phyloP scores from a whole-genome alignment of 64 coral and sea anemone species.

The Stylophora pistillata region DNA sequence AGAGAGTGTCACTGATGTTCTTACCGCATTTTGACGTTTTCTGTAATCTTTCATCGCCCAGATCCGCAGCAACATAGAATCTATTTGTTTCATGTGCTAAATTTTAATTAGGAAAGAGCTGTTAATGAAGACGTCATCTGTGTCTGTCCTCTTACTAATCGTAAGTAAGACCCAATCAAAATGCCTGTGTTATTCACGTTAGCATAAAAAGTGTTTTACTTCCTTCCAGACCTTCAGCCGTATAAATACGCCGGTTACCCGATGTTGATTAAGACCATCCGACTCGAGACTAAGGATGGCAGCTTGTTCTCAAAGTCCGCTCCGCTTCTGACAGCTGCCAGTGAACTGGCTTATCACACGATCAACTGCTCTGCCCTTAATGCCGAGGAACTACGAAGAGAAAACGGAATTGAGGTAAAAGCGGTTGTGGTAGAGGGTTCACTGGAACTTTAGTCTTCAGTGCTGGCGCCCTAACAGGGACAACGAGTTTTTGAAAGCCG shows the following conservation, averaged over 20 bases:
- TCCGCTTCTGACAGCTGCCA: conserved; percentile 80
- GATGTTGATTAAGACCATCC: conserved; percentile 97
- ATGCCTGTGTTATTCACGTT: not conserved
- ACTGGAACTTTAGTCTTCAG: not conserved
- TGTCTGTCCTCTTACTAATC: not conserved
- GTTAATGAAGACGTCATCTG: too few relatives aligned
- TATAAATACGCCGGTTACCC: conserved; percentile 99
- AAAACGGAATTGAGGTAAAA: conserved; percentile 91
- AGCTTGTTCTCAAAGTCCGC: conserved; percentile 82
- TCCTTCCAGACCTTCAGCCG: conserved; percentile 77
- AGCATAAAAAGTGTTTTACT: not conserved
- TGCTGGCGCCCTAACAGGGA: not conserved
- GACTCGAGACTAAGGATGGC: conserved; percentile 74
- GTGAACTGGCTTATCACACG: conserved; percentile 93
- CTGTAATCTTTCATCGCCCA: too few relatives aligned
- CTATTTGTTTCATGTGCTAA: too few relatives aligned
- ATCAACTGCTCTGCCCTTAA: conserved; percentile 97
- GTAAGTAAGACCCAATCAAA: not conserved
- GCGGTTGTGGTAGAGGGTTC: too few relatives aligned
- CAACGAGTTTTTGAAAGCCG: not conserved
- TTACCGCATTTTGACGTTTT: too few relatives aligned
- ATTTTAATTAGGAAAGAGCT: too few relatives aligned
- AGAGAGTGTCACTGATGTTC: too few relatives aligned
- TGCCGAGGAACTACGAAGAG: conserved; percentile 93
- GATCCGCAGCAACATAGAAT: too few relatives aligned